Percentiles rank a stretch among this genome's conserved stretches.
phyloP scores from a whole-genome alignment of 1,140 invertebrate genomes.

The Zaprionus taronus region DNA sequence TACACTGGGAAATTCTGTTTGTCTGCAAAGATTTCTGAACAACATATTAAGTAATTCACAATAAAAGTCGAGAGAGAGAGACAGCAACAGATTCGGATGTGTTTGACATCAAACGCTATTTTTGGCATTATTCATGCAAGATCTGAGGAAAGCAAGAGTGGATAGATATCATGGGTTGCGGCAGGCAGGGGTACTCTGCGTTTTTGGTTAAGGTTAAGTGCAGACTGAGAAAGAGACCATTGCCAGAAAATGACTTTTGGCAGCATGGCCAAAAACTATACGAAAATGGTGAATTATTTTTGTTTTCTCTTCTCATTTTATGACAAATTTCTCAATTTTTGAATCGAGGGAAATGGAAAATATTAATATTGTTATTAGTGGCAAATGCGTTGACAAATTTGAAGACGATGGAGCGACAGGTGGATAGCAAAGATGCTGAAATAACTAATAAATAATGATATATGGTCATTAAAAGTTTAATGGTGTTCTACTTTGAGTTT shows the following conservation, averaged over 20 bases:
- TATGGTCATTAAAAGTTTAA: neutral
- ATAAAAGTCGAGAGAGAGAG: slow-evolving; percentile 42
- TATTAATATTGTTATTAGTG: neutral
- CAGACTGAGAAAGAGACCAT: slow-evolving; percentile 16
- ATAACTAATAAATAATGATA: neutral
- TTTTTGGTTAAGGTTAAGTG: slow-evolving; percentile 51
- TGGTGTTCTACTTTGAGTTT: too few relatives aligned
- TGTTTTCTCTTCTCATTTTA: slow-evolving; percentile 18
- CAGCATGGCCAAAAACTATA: slow-evolving; percentile 49
- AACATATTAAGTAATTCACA: slow-evolving; percentile 66
- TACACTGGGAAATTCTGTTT: neutral
- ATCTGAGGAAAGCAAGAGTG: slow-evolving; percentile 17
- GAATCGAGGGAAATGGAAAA: slow-evolving; percentile 18
- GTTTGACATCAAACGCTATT: slow-evolving; percentile 56
- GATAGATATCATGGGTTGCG: neutral
- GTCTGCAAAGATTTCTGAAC: slow-evolving; percentile 20
- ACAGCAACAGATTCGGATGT: slow-evolving; percentile 18
- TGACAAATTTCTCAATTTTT: slow-evolving; percentile 73
- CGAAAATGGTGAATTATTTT: slow-evolving; percentile 14
- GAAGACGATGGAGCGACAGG: neutral
- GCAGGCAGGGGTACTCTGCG: neutral
- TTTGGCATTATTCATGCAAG: slow-evolving; percentile 32
- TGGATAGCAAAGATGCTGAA: neutral
- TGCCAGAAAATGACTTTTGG: slow-evolving; percentile 37
- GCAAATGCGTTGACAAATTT: neutral